Evolutionary conservation across 2,888 invertebrate genomes (phyloP).

Genomic region (Xylota segnis): DNA sequence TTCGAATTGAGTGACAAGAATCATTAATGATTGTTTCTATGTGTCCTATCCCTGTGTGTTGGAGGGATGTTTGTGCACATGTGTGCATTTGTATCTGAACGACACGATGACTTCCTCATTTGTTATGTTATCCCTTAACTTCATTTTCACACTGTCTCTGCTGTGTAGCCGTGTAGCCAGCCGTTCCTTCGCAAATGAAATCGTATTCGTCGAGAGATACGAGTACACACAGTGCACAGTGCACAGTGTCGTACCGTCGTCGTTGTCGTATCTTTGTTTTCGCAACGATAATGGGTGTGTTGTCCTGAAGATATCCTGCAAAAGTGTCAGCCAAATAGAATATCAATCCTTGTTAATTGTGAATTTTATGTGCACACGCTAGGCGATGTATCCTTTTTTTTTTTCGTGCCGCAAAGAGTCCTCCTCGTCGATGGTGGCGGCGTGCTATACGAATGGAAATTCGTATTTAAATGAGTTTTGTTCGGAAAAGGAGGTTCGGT

Average conservation of each 20-base stretch:
- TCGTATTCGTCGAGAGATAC: constrained; percentile 14
- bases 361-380: constrained; percentile 61
- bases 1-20: constrained; percentile 75
- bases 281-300: constrained; percentile 52
- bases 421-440: constrained; percentile 18
- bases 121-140: constrained; percentile 73
- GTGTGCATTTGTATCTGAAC: constrained; percentile 57
- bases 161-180: constrained; percentile 24
- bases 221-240: too few relatives aligned
- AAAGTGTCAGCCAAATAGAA: constrained; percentile 69
- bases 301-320: constrained; percentile 52
- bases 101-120: constrained; percentile 61
- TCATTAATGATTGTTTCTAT: constrained; percentile 71
- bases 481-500: constrained; percentile 10
- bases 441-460: constrained; percentile 51
- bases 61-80: too few relatives aligned
- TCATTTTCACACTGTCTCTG: constrained; percentile 67
- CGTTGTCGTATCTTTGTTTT: constrained; percentile 10
- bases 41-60: constrained; percentile 18
- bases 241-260: too few relatives aligned
- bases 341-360: constrained; percentile 75
- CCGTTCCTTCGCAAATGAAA: constrained; percentile 52
- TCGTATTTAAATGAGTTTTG: constrained; percentile 65
- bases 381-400: constrained; percentile 4
- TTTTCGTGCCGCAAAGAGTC: background rate